Base-by-base conservation (phyloP, 2,888 invertebrate species). In the Campoplex nolae region DNA sequence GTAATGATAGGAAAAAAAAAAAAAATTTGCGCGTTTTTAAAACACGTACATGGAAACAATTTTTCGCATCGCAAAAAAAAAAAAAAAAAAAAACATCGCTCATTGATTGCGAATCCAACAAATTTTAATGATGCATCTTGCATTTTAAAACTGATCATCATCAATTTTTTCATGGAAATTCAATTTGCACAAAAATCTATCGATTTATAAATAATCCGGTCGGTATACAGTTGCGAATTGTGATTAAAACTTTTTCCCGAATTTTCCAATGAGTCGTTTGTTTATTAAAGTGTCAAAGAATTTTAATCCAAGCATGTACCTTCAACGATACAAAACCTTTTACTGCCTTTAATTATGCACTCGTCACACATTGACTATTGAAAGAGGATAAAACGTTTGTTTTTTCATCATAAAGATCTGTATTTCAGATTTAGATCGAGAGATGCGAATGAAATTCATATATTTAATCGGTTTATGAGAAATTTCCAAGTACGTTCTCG, bases 331-430 rank as follows among this genome's bases (percentile, higher is more conserved):
- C 28, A 7, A 4, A 58, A 58, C 11, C 11, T 28, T 28, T 0
- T 0, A 28, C 3, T 16, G 23, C 23, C 23, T 23, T 23, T 23
- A 23, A 23, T 23, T 23, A 23, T 23, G 23, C 23, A 23, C 23
- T 23, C 23, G 23, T 23, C 23, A 23, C 23, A 23, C 23, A 23
- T 23, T 23, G 23, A 23, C 13, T 2, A 67, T 18, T 42, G 16
- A 67, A 67, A n/a, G 38, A 38, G 67, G 32, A 67, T 38, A 1
- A 65, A 65, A 65, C 35, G 7, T 38, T 67, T 42, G 67, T 67
- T 67, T 65, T 16, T 38, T 67, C 38, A 38, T 38, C 6, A 38
- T 38, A 32, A 32, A 8, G 0, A 13, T 28, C 16, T 62, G 28
- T 8, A 28, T 32, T 23, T 16, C 6, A 28, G 13, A 45, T 62